phyloP scores from a whole-genome alignment of 2,888 invertebrate species.

The Heteromyza rotundicornis region DNA sequence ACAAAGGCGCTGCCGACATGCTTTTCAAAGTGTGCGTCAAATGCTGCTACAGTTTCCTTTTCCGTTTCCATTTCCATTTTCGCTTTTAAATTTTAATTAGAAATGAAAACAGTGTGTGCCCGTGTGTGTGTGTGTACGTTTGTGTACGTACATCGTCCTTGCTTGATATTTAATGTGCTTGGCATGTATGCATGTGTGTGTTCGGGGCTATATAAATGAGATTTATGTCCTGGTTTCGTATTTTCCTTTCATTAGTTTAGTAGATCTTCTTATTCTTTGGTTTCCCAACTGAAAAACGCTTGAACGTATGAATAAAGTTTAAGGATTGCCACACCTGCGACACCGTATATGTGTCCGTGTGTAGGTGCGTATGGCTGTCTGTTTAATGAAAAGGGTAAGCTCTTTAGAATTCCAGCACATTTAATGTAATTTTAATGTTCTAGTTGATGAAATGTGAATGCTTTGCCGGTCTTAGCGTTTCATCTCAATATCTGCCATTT shows the following conservation, averaged over 20 bases:
- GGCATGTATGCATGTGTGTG: not conserved
- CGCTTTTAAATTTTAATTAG: slow-evolving; percentile 15
- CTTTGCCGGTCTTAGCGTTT: too few species aligned
- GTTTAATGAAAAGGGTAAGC: not conserved
- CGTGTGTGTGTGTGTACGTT: too few species aligned
- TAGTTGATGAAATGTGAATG: too few species aligned
- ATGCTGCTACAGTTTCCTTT: not conserved
- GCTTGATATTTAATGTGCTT: too few species aligned
- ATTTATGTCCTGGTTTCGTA: not conserved
- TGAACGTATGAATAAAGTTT: not conserved
- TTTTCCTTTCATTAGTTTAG: not conserved
- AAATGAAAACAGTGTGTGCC: not conserved
- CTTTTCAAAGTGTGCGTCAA: slow-evolving; percentile 26
- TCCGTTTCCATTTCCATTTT: slow-evolving; percentile 13
- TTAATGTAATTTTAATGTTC: not conserved
- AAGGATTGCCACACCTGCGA: slow-evolving; percentile 1
- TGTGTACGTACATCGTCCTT: too few species aligned
- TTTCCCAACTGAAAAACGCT: not conserved
- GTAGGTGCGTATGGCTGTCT: too few species aligned
- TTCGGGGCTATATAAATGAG: not conserved
- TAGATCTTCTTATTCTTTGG: not conserved
- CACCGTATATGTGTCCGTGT: too few species aligned
- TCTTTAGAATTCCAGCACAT: not conserved
- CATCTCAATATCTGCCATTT: too few species aligned
- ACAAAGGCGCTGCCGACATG: slow-evolving; percentile 27